Conservation (phyloP, 2,888 invertebrate species). For the Buathra laborator region DNA sequence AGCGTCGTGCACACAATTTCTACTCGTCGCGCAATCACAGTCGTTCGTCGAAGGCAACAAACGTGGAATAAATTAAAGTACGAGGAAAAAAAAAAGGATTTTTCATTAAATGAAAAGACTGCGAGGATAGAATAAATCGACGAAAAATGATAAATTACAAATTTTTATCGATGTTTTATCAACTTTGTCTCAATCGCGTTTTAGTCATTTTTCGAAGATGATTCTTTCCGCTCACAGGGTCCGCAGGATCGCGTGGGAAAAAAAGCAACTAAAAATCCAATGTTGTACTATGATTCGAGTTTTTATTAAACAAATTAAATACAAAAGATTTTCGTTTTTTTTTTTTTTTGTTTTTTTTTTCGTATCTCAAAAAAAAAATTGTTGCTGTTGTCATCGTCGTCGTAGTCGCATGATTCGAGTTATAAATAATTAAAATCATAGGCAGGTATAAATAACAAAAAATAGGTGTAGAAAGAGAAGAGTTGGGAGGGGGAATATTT, state of each 20-base stretch:
- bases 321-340: conserved; percentile 79
- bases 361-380: conserved; percentile 46
- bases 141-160: conserved; percentile 1
- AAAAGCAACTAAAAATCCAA: conserved; percentile 67
- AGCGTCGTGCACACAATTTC: conserved; percentile 44
- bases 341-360: conserved; percentile 57
- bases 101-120: neutral
- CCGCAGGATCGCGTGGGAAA: conserved; percentile 31
- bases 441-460: conserved; percentile 74
- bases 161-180: neutral
- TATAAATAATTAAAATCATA: conserved; percentile 82
- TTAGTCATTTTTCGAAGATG: neutral
- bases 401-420: conserved; percentile 73
- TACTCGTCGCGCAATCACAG: conserved; percentile 62
- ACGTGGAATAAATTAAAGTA: conserved; percentile 29
- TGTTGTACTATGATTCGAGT: conserved; percentile 83
- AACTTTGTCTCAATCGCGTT: neutral
- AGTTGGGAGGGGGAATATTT: conserved; percentile 45
- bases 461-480: conserved; percentile 49
- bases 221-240: neutral
- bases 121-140: neutral
- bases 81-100: conserved; percentile 4
- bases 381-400: conserved; percentile 70
- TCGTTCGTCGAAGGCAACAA: conserved; percentile 58
- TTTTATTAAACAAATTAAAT: conserved; percentile 84